Percentiles rank a stretch among this genome's conserved stretches.
Evolutionary conservation across 2,113 vertebrate species (phyloP).

Genomic region (Acanthochromis polyacanthus): DNA sequence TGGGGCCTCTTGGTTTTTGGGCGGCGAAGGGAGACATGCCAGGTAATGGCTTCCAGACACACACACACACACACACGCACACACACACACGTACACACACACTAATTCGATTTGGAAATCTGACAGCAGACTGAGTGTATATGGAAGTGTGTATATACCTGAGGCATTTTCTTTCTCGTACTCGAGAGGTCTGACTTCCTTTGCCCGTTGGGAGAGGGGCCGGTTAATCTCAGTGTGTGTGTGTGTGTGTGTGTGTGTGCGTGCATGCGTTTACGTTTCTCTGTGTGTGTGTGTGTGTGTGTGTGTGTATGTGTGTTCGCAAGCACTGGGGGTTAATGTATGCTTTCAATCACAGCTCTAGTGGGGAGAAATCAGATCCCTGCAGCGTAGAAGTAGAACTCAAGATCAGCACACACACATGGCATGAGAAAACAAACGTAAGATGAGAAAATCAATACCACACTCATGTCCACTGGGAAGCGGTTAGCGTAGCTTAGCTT

Average conservation of each 20-base stretch:
- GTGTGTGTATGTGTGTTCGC: constrained; percentile 29
- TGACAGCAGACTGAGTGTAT: constrained; percentile 62
- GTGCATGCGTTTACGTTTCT: constrained; percentile 43
- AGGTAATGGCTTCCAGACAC: constrained; percentile 85
- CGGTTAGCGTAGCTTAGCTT: not conserved
- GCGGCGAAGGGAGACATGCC: constrained; percentile 63
- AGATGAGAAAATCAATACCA: not conserved
- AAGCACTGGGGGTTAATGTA: constrained; percentile 66
- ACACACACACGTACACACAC: constrained; percentile 39
- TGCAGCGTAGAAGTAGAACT: constrained; percentile 31
- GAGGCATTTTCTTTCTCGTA: constrained; percentile 53
- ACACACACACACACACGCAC: constrained; percentile 54
- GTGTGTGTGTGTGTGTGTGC: constrained; percentile 46
- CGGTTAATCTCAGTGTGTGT: constrained; percentile 30
- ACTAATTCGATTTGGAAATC: constrained; percentile 77
- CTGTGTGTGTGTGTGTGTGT: constrained; percentile 40
- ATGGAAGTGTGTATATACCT: constrained; percentile 41
- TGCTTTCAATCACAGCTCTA: constrained; percentile 74
- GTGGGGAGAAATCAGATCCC: constrained; percentile 75
- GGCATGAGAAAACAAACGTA: constrained; percentile 17
- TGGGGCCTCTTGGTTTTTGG: constrained; percentile 71
- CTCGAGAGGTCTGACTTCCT: constrained; percentile 61
- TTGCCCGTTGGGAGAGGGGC: constrained; percentile 50
- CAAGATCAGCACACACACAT: constrained; percentile 27
- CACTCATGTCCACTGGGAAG: not conserved